Base-by-base conservation (phyloP, 2,888 invertebrate species). In the Aphrophora alni region DNA sequence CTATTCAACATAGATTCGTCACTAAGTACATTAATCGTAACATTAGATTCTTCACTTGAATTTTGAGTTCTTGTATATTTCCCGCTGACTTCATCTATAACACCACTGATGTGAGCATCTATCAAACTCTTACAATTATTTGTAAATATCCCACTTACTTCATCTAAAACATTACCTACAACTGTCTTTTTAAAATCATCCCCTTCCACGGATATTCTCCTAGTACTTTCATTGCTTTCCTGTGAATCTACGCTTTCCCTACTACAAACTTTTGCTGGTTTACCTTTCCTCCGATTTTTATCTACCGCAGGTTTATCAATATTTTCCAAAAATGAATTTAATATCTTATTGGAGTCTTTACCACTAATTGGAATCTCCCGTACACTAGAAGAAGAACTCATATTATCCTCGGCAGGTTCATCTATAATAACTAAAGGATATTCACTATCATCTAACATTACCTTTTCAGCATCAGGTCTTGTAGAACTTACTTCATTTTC, bases 191-290 rank as follows among this genome's bases (percentile, higher is more conserved):
- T 38, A 7, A 38, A 24, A 21, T 24, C 69, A 70, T 44, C 69
- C 25, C 70, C 70, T 5, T 59, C 59, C 4, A 21, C 21, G 3
- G 59, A 59, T 21, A 21, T 1, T 59, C 59, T 59, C 14, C 21
- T 4, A 5, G 24, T 27, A 10, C 24, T 59, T 24, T 14, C 12
- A 26, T 76, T 71, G 33, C 59, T 70, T 24, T 70, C 71, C n/a
- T 76, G 71, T 1, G 78, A 74, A 3, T 77, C 77, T 5, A 78
- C 70, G 26, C 75, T 78, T 8, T 78, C 75, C 38, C 76, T 75
- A 38, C 72, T 81, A 21, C 59, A 72, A 17, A 81, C 75, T 72
- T 81, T 78, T 7, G 75, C 78, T 21, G 81, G 81, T n/a, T 59
- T 78, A 3, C 81, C 75, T 72, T 81, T 81, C 12, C 81, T 33